These are phyloP conservation scores for Cassiopea xamachana DNA, from an alignment of 30 jellyfish, hydroid and myxozoan species.

Conservation along the genomic window DNA sequence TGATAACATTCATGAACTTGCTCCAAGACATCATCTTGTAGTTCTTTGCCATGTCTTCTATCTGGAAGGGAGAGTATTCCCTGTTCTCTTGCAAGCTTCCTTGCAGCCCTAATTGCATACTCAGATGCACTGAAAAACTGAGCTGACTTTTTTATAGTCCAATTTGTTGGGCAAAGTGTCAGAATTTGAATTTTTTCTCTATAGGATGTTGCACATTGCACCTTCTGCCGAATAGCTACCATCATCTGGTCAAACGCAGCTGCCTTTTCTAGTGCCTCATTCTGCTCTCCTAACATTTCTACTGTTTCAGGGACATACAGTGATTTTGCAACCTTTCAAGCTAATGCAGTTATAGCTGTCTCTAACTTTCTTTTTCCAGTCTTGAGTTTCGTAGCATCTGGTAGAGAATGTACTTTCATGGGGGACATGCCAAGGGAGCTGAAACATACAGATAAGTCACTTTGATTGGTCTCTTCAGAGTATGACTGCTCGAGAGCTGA, in stretches of 20 bases:
- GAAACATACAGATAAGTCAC: no score
- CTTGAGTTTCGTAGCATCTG: no score
- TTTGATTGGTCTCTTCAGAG: no score
- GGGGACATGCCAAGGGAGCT: no score
- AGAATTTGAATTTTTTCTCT: conserved; percentile 55
- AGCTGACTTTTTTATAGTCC: conserved; percentile 29
- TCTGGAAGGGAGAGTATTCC: conserved; percentile 26
- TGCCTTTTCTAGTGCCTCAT: neutral
- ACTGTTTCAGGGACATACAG: neutral
- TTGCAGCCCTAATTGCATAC: conserved; percentile 19
- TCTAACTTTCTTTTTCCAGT: conserved; percentile 42
- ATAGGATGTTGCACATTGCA: neutral
- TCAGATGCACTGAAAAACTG: conserved; percentile 48
- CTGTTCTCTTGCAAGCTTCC: conserved; percentile 25
- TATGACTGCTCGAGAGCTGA: no score
- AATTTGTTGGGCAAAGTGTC: conserved; percentile 65
- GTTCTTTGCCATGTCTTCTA: neutral
- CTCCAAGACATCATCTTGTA: neutral
- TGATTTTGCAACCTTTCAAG: conserved; percentile 42
- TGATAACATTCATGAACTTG: conserved; percentile 19
- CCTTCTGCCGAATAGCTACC: neutral
- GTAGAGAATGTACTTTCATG: no score
- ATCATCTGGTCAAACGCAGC: neutral
- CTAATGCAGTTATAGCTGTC: conserved; percentile 24
- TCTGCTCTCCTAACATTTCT: neutral